phyloP scores from a whole-genome alignment of 2,888 invertebrate species.

The Pandemis corylana region DNA sequence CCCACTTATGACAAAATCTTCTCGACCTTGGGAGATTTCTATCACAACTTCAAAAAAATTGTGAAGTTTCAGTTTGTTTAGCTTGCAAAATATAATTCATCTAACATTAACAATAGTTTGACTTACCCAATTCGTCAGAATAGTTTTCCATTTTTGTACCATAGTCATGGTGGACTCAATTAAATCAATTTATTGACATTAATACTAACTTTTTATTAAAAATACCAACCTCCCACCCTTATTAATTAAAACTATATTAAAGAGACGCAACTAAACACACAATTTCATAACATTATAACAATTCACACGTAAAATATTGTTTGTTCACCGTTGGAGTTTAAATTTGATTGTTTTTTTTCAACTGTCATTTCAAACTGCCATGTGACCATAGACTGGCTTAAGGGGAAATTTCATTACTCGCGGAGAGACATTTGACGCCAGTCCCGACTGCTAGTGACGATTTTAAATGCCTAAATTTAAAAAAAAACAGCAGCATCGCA shows the following conservation, averaged over 20 bases:
- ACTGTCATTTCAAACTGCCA: constrained; percentile 32
- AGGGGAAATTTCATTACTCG: background rate
- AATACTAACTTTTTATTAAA: constrained; percentile 36
- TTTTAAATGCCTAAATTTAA: background rate
- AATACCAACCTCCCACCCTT: constrained; percentile 24
- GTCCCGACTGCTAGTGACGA: background rate
- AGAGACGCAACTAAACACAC: constrained; percentile 58
- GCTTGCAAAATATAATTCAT: background rate
- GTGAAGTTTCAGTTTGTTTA: background rate
- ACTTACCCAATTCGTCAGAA: constrained; percentile 78
- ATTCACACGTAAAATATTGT: constrained; percentile 57
- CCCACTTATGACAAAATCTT: no score
- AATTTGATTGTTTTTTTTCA: constrained; percentile 60
- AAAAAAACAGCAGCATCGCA: no score
- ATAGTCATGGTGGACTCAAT: constrained; percentile 65
- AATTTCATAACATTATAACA: constrained; percentile 59
- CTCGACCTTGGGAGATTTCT: no score
- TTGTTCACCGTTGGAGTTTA: constrained; percentile 73
- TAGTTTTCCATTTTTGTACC: constrained; percentile 76
- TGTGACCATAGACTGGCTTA: constrained; percentile 17
- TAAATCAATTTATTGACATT: constrained; percentile 45
- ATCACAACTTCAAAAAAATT: background rate
- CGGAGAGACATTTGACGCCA: background rate
- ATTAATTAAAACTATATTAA: constrained; percentile 41
- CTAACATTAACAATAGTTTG: constrained; percentile 1